Percentiles rank a stretch among this genome's conserved stretches.
Evolutionary conservation across 2,797 vertebrate species (phyloP).

Genomic region (Catharus ustulatus): DNA sequence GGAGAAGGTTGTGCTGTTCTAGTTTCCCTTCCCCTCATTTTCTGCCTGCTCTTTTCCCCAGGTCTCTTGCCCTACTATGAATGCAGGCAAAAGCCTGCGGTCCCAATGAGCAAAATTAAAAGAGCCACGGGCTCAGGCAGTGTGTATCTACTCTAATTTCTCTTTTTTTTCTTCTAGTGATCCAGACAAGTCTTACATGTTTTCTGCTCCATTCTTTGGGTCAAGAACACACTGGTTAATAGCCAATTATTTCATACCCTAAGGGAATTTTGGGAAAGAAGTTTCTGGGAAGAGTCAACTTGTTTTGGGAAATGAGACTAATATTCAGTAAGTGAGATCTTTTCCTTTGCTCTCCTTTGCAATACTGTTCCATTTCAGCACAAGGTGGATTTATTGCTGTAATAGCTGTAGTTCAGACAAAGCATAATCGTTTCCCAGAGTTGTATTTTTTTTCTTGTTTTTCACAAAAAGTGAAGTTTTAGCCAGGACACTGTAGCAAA

Average conservation of each 20-base stretch:
- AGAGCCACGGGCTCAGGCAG: background rate
- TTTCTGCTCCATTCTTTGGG: slow-evolving; percentile 26
- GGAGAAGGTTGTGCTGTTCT: background rate
- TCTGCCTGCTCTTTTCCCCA: background rate
- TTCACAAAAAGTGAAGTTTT: background rate
- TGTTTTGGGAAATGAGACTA: slow-evolving; percentile 30
- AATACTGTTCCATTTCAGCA: background rate
- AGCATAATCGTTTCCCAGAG: background rate
- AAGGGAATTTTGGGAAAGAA: slow-evolving; percentile 16
- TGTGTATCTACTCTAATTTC: background rate
- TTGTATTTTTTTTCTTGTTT: background rate
- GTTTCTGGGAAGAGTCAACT: slow-evolving; percentile 17
- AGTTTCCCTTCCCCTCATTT: background rate
- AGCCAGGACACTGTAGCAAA: background rate
- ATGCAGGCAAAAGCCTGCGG: background rate
- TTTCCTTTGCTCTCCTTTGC: background rate
- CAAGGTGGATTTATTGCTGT: background rate
- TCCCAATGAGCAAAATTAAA: background rate
- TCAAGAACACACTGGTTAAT: slow-evolving; percentile 19
- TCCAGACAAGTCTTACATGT: background rate
- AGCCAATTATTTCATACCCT: slow-evolving; percentile 57
- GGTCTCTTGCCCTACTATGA: background rate
- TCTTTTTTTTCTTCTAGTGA: background rate
- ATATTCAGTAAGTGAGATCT: slow-evolving; percentile 26
- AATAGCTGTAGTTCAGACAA: background rate